Evolutionary conservation across 2,888 invertebrate genomes (phyloP).

Genomic region (Clostera curtula): DNA sequence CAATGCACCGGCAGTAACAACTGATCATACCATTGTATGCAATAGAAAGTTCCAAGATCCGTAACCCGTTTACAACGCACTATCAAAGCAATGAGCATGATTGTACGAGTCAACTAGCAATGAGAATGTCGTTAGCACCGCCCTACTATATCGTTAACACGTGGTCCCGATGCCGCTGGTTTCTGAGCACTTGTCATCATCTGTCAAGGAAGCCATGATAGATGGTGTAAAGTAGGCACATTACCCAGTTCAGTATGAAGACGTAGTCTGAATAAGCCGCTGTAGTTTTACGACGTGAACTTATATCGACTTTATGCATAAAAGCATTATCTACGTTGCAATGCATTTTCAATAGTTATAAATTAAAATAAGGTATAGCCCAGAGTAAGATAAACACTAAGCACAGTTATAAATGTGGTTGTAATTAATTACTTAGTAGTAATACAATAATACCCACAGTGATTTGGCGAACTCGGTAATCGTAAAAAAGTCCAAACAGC

Average conservation of each 20-base stretch:
- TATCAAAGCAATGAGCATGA: slow-evolving; percentile 24
- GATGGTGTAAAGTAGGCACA: slow-evolving; percentile 46
- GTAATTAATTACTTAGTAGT: no score
- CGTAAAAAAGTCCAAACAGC: no score
- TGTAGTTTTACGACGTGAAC: no score
- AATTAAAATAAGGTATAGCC: no score
- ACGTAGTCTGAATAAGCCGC: slow-evolving; percentile 41
- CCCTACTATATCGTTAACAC: slow-evolving; percentile 40
- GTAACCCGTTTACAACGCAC: slow-evolving; percentile 13
- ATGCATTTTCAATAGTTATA: no score
- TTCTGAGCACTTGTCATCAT: slow-evolving; percentile 40
- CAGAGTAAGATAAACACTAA: no score
- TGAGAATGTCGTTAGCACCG: slow-evolving; percentile 43
- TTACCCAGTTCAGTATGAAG: slow-evolving; percentile 46
- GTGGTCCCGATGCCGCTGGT: slow-evolving; percentile 33
- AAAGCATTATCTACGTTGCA: no score
- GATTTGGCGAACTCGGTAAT: no score
- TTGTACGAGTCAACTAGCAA: slow-evolving; percentile 33
- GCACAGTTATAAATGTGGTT: no score
- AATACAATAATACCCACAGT: no score
- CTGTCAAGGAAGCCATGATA: slow-evolving; percentile 44
- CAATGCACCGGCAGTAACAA: no score
- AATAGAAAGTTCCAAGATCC: slow-evolving; percentile 1
- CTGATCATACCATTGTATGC: not conserved
- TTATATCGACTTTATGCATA: no score